Conservation (phyloP, 2,797 vertebrate species). For the Peromyscus eremicus region DNA sequence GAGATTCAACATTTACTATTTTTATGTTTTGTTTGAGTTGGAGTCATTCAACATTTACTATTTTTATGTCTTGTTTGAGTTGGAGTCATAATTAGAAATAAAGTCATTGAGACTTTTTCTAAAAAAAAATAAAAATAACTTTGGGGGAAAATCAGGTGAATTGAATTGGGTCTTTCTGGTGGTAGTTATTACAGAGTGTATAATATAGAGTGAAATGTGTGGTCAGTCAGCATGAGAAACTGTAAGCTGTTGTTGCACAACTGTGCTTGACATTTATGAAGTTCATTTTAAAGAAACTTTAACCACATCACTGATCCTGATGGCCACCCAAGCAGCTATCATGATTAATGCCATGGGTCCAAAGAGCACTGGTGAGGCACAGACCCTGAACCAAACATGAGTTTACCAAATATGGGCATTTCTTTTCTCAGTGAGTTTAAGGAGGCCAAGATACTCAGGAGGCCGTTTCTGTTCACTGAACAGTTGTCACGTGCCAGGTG, state of each 20-base stretch:
- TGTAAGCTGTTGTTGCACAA: conserved; percentile 54
- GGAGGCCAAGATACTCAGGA: not conserved
- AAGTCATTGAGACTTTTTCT: not conserved
- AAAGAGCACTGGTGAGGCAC: conserved; percentile 61
- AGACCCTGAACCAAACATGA: not conserved
- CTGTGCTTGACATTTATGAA: conserved; percentile 57
- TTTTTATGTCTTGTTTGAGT: conserved; percentile 33
- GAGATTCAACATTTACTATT: conserved; percentile 6
- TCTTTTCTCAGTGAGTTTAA: conserved; percentile 64
- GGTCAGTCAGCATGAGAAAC: conserved; percentile 33
- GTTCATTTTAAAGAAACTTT: conserved; percentile 40
- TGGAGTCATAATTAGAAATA: conserved; percentile 28
- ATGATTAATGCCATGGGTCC: conserved; percentile 53
- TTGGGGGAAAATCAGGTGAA: conserved; percentile 36
- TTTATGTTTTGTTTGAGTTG: conserved; percentile 35
- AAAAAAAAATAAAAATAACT: not conserved
- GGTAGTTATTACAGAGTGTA: not conserved
- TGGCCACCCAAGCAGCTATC: conserved; percentile 72
- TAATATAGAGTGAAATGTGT: conserved; percentile 47
- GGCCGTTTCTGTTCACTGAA: conserved; percentile 27
- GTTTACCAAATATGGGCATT: conserved; percentile 71
- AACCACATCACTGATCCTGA: conserved; percentile 63
- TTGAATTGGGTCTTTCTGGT: not conserved
- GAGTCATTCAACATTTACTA: conserved; percentile 18
- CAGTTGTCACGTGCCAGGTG: not conserved